Base-by-base conservation (phyloP, 2,888 invertebrate genomes). In the Cryptus armator region DNA sequence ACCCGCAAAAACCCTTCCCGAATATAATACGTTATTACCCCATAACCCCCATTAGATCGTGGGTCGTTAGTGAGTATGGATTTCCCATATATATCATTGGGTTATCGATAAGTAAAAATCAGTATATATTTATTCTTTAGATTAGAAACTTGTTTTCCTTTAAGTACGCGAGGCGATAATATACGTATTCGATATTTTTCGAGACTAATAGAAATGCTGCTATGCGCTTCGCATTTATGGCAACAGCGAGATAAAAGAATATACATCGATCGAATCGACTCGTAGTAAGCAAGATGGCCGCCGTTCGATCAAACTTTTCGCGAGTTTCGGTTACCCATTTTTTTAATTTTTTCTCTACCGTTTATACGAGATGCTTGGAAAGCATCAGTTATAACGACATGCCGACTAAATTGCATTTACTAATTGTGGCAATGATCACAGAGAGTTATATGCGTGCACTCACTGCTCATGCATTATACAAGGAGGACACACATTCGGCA, bases 391-490 rank as follows among this genome's bases (percentile, higher is more conserved):
- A 83, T 59, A 87, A 88, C 81, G 84, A 87, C 90, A 89, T 89
- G 89, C 89, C 84, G 84, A 24, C 87, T 88, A 83, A 79, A 62
- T 81, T 74, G 79, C 77, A 88, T 85, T 81, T 83, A 88, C 80
- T 87, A 86, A 77, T 77, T 70, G 43, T 43, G 24, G 86, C 66
- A 80, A 87, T 80, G 86, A 89, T 91, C 90, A 90, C 90, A 90
- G 87, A 87, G 68, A 85, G 37, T 37, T 86, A 87, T 87, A 81
- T 88, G 87, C 89, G 89, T 87, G 87, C 86, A 80, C 81, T 72
- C 72, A 51, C 19, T 78, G 70, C 84, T 88, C 90, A 91, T 91
- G 90, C 90, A 90, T 88, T 76, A n/a, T n/a, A 81, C 83, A 67
- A 80, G 85, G 83, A 87, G 67, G 51, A 70, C 46, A 86, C 59